These are phyloP conservation scores for Channa maculata DNA, from an alignment of 2,113 vertebrate species.

Conservation along the genomic window DNA sequence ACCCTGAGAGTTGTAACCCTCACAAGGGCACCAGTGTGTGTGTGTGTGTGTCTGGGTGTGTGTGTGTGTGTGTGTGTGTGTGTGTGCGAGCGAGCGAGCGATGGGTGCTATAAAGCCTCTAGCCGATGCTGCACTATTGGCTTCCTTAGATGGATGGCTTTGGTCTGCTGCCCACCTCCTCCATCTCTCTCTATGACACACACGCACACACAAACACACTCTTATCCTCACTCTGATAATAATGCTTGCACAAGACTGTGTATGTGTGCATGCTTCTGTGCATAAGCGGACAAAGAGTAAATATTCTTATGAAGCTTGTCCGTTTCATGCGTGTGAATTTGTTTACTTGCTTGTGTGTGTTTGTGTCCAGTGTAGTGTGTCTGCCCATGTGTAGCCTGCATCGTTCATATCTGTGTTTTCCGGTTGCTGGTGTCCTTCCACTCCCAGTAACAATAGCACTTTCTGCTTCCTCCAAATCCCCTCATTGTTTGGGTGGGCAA, in stretches of 20 bases:
- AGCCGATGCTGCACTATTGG: slow-evolving; percentile 69
- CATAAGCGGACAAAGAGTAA: slow-evolving; percentile 47
- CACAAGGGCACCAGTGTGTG: slow-evolving; percentile 76
- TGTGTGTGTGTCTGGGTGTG: slow-evolving; percentile 52
- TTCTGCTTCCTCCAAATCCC: slow-evolving; percentile 67
- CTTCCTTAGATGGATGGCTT: slow-evolving; percentile 75
- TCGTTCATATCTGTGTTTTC: slow-evolving; percentile 49
- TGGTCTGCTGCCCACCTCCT: slow-evolving; percentile 70
- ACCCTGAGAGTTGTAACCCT: slow-evolving; percentile 74
- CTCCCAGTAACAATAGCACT: slow-evolving; percentile 58
- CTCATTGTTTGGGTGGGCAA: slow-evolving; percentile 73
- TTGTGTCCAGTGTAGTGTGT: slow-evolving; percentile 45
- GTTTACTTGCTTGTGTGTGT: slow-evolving; percentile 40
- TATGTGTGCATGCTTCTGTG: slow-evolving; percentile 19
- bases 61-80: slow-evolving; percentile 33
- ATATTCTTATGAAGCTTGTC: slow-evolving; percentile 44
- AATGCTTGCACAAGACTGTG: slow-evolving; percentile 32
- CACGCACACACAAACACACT: slow-evolving; percentile 26
- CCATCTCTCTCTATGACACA: slow-evolving; percentile 54
- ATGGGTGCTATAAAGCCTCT: slow-evolving; percentile 59
- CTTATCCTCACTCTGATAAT: slow-evolving; percentile 37
- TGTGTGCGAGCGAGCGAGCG: slow-evolving; percentile 19
- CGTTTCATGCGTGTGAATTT: slow-evolving; percentile 28
- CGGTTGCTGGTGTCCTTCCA: slow-evolving; percentile 46
- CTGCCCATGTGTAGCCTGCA: slow-evolving; percentile 21